phyloP scores from a whole-genome alignment of 2,797 vertebrate genomes.

The Semaprochilodus insignis region DNA sequence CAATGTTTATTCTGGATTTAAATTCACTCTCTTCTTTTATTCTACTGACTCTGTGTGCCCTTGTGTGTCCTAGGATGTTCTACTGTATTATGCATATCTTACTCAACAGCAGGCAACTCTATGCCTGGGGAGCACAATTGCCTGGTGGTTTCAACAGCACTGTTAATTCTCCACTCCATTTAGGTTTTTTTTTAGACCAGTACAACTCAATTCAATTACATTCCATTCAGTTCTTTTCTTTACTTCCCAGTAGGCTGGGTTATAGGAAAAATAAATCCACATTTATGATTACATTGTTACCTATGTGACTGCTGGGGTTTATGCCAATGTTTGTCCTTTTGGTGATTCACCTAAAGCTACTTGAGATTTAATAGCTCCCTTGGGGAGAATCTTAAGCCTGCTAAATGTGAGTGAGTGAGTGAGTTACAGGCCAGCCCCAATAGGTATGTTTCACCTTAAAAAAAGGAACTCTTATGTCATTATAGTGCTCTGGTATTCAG shows the following conservation, averaged over 20 bases:
- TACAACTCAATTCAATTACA: constrained; percentile 8
- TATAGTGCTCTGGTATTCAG: background rate
- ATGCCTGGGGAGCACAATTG: constrained; percentile 22
- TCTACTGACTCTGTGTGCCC: background rate
- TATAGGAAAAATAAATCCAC: background rate
- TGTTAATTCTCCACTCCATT: constrained; percentile 31
- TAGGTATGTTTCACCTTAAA: background rate
- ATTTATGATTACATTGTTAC: background rate
- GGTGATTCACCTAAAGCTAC: background rate
- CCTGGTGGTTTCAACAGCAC: constrained; percentile 24
- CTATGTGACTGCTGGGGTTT: background rate
- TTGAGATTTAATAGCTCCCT: background rate
- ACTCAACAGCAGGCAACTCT: constrained; percentile 23
- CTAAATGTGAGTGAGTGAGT: background rate
- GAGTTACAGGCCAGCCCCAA: background rate
- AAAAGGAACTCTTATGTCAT: background rate
- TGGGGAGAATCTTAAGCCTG: background rate
- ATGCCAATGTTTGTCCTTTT: background rate
- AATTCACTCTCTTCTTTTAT: constrained; percentile 24
- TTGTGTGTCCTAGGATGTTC: constrained; percentile 13
- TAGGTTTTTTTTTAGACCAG: constrained; percentile 14
- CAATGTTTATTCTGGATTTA: constrained; percentile 26
- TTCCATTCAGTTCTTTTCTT: constrained; percentile 9
- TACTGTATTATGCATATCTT: constrained; percentile 20
- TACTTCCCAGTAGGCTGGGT: background rate